Percentiles rank a stretch among this genome's conserved stretches.
These are phyloP conservation scores for Pseudomyrmex sp. DNA, from an alignment of 1,140 invertebrate species.

Conservation along the genomic window DNA sequence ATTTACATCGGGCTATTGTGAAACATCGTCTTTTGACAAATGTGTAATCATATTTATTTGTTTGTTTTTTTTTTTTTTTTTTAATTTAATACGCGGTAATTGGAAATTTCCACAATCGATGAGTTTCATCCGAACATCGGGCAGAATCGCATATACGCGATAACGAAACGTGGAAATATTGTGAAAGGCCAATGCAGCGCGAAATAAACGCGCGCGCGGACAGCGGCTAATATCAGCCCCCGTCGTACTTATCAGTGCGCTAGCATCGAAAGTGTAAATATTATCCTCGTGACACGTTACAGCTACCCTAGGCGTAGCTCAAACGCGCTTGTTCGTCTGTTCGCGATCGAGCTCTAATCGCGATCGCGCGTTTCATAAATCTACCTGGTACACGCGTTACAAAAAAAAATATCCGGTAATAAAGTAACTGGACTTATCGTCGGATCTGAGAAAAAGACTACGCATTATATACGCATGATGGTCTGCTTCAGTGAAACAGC, in stretches of 20 bases:
- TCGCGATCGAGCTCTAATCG: constrained; percentile 38
- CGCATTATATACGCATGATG: neutral
- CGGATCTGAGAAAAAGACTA: neutral
- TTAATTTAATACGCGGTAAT: neutral
- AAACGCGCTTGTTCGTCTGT: constrained; percentile 40
- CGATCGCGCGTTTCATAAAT: constrained; percentile 53
- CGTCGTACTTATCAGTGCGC: constrained; percentile 27
- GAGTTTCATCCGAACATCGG: neutral
- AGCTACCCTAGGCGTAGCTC: neutral
- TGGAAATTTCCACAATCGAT: neutral
- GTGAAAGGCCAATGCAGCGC: constrained; percentile 1
- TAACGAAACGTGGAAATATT: constrained; percentile 27
- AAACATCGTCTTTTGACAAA: no score
- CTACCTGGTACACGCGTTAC: constrained; percentile 11
- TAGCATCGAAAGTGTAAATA: constrained; percentile 64
- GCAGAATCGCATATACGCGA: neutral
- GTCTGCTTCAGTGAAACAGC: neutral
- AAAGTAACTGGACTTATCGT: constrained; percentile 50
- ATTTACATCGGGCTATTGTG: neutral
- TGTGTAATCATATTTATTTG: no score
- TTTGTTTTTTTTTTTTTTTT: neutral
- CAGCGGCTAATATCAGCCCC: constrained; percentile 20
- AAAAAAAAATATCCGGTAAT: constrained; percentile 51
- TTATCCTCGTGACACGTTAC: constrained; percentile 44
- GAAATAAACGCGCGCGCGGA: no score